Evolutionary conservation across 2,797 vertebrate genomes (phyloP), one percentile per base, ranked within the genome.

Genomic region (Pogoniulus pusillus): DNA sequence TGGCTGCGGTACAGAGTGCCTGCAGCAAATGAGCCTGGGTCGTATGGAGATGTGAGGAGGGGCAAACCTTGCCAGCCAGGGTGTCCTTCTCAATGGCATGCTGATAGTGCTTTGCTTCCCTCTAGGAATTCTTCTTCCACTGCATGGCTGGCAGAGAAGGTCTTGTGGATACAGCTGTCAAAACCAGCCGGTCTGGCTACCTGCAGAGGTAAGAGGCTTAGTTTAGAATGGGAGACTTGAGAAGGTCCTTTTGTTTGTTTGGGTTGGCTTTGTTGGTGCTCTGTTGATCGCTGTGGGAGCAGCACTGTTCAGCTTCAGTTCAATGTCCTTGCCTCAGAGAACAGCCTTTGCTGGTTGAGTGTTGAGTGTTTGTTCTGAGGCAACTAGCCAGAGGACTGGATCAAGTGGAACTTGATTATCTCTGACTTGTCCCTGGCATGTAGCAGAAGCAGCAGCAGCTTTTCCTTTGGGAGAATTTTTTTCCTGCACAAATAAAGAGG

Each of bases 61-160:
- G 47, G 12, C 18, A 39, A 72, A 26, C 75, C 66, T 53, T 66
- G 16, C 54, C 39, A n/a, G 10, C 13, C 5, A 63, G 62, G 18
- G 16, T 63, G 15, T 30, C 26, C 15, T 86, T 60, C 12, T 34
- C 26, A 20, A 32, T 47, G 89, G 54, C 34, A 47, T 23, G 19
- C 30, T 55, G 54, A 74, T 43, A 58, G 17, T 19, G 1, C 27
- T 97, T 15, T 95, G 53, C 26, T 95, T 96, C 5, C 91, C 7
- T 89, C 91, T 68, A 99, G 99, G 99, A 99, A 94, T 99, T 99
- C 96, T 99, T 99, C 97, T 99, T 99, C 88, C 99, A 99, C 91
- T 99, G 99, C 94, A 99, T 99, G 99, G 99, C 99, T 26, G 99
- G 99, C 66, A 98, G 99, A 92, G 99, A 99, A 93, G 99, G 99